phyloP scores from a whole-genome alignment of 2,113 vertebrate species.

The Tragelaphus scriptus region DNA sequence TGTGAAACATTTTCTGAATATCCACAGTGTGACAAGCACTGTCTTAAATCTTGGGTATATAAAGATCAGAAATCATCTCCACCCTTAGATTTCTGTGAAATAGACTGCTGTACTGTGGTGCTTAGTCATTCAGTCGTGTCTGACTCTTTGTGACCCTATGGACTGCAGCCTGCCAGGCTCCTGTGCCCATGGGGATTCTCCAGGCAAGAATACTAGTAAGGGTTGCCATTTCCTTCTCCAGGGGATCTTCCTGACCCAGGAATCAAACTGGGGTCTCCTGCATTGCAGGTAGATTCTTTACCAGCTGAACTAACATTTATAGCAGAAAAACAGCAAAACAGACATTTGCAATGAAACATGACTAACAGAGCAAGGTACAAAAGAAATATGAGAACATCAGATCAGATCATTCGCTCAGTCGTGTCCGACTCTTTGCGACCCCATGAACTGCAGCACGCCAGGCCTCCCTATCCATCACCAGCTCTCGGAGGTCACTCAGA shows the following conservation, averaged over 20 bases:
- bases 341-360: neutral
- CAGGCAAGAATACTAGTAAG: neutral
- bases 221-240: neutral
- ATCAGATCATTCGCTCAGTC: no score
- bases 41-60: neutral
- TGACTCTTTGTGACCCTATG: neutral
- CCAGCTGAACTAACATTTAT: neutral
- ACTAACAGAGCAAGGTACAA: neutral
- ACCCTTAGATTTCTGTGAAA: conserved; percentile 26
- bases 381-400: neutral
- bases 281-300: neutral
- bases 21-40: neutral
- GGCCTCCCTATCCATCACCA: no score
- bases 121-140: neutral
- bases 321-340: neutral
- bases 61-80: neutral
- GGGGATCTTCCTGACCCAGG: neutral
- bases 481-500: no score
- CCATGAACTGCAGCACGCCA: no score
- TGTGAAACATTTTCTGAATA: conserved; percentile 26
- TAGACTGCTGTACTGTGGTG: accelerated
- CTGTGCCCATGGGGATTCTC: neutral
- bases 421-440: no score
- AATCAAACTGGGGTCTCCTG: neutral
- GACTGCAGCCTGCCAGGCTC: neutral